Conservation (phyloP, 2,797 vertebrate genomes). For the Sebastes paucispinis region DNA sequence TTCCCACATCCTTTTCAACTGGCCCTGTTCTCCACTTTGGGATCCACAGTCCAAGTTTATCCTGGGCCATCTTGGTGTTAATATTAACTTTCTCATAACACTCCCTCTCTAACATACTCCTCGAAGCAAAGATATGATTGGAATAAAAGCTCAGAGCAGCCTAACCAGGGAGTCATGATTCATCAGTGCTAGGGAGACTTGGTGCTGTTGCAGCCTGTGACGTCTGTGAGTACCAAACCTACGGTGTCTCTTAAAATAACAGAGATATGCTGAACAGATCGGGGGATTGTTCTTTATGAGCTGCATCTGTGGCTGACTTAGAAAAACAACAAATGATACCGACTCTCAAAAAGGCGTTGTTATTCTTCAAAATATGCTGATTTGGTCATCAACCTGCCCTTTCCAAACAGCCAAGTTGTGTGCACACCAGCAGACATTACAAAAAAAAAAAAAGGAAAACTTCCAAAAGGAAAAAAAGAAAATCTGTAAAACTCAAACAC, state of each 20-base stretch:
- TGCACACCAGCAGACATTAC: conserved; percentile 43
- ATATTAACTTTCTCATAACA: conserved; percentile 14
- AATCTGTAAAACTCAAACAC: conserved; percentile 85
- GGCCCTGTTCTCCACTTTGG: neutral
- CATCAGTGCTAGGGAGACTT: conserved; percentile 43
- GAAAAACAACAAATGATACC: neutral
- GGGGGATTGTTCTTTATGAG: neutral
- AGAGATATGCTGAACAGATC: conserved; percentile 13
- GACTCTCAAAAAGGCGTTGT: conserved; percentile 3
- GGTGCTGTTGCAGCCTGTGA: conserved; percentile 42
- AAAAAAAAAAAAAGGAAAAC: conserved; percentile 7
- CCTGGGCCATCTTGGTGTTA: neutral
- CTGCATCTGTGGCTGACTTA: conserved; percentile 18
- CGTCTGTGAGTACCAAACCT: conserved; percentile 44
- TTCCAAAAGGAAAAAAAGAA: neutral
- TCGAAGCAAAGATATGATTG: conserved; percentile 17
- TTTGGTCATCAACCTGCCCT: conserved; percentile 42
- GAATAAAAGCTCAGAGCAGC: conserved; percentile 36
- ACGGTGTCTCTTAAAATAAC: conserved; percentile 54
- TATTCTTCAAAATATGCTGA: conserved; percentile 26
- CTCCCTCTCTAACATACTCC: neutral
- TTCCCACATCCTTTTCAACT: neutral
- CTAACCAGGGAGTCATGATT: conserved; percentile 35
- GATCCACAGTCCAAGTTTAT: neutral
- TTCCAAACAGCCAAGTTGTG: conserved; percentile 48